Percentiles rank a stretch among this genome's conserved stretches.
Conservation (phyloP, 1,140 invertebrate genomes). For the Diabrotica undecimpunctata region DNA sequence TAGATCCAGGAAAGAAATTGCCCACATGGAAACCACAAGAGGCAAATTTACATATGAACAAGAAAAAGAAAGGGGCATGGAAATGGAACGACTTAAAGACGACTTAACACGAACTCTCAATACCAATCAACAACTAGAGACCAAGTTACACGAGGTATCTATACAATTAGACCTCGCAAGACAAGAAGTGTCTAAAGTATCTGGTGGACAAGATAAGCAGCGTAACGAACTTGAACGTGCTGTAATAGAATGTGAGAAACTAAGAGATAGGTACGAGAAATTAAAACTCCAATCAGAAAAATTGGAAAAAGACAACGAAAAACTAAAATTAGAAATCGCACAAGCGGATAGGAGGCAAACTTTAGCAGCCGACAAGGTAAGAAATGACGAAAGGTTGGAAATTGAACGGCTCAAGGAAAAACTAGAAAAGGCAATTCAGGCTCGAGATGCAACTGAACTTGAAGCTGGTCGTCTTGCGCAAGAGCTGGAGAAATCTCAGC, state of each 20-base stretch:
- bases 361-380: constrained; percentile 58
- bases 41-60: constrained; percentile 86
- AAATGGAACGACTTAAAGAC: constrained; percentile 61
- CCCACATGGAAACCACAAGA: constrained; percentile 70
- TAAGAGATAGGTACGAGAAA: constrained; percentile 79
- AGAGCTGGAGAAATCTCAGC: constrained; percentile 81
- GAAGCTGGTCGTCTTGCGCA: constrained; percentile 80
- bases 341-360: constrained; percentile 64
- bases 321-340: constrained; percentile 64
- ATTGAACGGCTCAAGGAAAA: constrained; percentile 80
- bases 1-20: constrained; percentile 68
- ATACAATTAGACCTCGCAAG: constrained; percentile 76
- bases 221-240: constrained; percentile 72
- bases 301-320: constrained; percentile 71
- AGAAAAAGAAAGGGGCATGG: constrained; percentile 70
- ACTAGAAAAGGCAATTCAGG: constrained; percentile 77
- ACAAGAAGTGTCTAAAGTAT: constrained; percentile 70
- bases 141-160: constrained; percentile 72
- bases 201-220: constrained; percentile 70
- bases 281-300: constrained; percentile 66
- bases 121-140: constrained; percentile 67
- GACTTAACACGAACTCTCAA: constrained; percentile 69
- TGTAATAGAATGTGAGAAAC: constrained; percentile 81
- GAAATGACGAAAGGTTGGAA: constrained; percentile 62
- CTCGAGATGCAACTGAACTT: constrained; percentile 75